A percentile compares a stretch with the other conserved stretches of the same genome.
Evolutionary conservation across 2,113 vertebrate species (phyloP).

Genomic region (Megaleporinus macrocephalus): DNA sequence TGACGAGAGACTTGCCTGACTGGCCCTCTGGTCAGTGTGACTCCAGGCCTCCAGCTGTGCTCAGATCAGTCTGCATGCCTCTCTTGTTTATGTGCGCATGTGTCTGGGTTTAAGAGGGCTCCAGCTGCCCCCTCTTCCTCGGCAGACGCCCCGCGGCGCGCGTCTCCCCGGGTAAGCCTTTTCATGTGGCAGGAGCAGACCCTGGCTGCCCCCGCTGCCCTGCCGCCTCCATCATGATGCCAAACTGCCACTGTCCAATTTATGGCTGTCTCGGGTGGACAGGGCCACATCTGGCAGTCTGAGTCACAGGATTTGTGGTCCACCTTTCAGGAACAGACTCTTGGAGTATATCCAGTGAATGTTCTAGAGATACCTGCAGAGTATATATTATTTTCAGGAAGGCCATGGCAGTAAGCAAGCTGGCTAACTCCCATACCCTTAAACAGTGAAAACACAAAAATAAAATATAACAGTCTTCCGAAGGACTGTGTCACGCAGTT

Average conservation of each 20-base stretch:
- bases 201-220: slow-evolving; percentile 13
- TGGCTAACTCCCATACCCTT: too few species aligned
- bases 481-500: too few species aligned
- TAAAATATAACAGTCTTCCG: too few species aligned
- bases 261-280: slow-evolving; percentile 17
- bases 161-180: slow-evolving; percentile 37
- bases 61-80: slow-evolving; percentile 11
- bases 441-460: too few species aligned
- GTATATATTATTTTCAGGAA: neutral
- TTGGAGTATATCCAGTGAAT: neutral
- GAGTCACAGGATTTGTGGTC: neutral
- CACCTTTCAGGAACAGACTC: neutral
- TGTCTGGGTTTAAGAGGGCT: slow-evolving; percentile 1
- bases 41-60: neutral
- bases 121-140: slow-evolving; percentile 28
- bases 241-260: slow-evolving; percentile 37
- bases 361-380: neutral
- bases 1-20: neutral
- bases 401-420: too few species aligned
- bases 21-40: neutral
- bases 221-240: neutral
- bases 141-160: slow-evolving; percentile 25
- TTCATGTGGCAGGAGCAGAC: slow-evolving; percentile 32
- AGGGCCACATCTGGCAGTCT: slow-evolving; percentile 14
- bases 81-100: neutral